Conservation (phyloP, 2,797 vertebrate genomes). For the Sebastes cheni region DNA sequence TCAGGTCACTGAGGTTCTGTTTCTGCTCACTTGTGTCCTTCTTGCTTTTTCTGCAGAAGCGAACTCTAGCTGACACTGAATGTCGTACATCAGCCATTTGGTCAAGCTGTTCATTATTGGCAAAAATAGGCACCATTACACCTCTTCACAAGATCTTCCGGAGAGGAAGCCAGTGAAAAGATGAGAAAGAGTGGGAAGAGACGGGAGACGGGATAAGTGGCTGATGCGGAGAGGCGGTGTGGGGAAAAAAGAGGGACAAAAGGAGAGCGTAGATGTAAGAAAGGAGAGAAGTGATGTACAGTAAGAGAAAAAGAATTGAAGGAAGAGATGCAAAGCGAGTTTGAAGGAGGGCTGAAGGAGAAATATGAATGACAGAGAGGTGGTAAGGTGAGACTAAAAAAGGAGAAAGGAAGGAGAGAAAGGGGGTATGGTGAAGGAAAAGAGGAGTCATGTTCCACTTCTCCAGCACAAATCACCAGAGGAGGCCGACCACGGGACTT, state of each 20-base stretch:
- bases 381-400: not conserved
- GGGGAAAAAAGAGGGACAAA: not conserved
- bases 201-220: not conserved
- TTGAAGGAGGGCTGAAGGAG: not conserved
- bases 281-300: not conserved
- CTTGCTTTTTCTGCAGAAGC: not conserved
- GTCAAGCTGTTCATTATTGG: slow-evolving; percentile 7
- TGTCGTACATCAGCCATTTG: not conserved
- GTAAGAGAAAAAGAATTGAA: not conserved
- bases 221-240: not conserved
- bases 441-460: slow-evolving; percentile 60
- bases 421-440: slow-evolving; percentile 18
- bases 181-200: not conserved
- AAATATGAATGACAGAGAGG: not conserved
- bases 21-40: too few relatives aligned
- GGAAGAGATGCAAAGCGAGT: not conserved
- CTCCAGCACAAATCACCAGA: slow-evolving; percentile 70
- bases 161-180: not conserved
- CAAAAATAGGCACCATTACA: not conserved
- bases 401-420: not conserved
- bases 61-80: not conserved
- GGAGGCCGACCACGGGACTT: slow-evolving; percentile 75
- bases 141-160: not conserved
- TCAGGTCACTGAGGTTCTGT: too few relatives aligned
- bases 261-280: not conserved